Conservation (phyloP, 2,113 vertebrate genomes). For the Platysteira castanea region DNA sequence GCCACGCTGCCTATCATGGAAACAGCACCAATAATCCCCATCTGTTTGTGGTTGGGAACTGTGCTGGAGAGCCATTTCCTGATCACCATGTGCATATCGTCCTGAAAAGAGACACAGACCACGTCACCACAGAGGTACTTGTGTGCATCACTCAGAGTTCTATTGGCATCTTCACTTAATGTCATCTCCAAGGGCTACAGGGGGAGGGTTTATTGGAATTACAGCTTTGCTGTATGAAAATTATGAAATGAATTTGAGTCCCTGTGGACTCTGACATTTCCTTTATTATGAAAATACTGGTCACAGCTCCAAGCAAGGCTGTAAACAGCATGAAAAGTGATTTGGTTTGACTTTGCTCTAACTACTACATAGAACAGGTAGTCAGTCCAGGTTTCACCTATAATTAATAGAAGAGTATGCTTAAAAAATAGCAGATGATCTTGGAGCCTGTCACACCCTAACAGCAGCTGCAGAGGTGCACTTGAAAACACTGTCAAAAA, state of each 20-base stretch:
- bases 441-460: not conserved
- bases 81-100: conserved; percentile 95
- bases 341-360: not conserved
- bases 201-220: not conserved
- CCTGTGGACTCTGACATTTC: not conserved
- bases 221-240: not conserved
- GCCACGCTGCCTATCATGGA: conserved; percentile 88
- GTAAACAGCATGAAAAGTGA: not conserved
- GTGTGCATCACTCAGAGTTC: not conserved
- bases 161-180: not conserved
- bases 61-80: conserved; percentile 96
- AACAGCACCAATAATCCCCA: conserved; percentile 93
- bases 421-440: not conserved
- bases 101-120: conserved; percentile 67
- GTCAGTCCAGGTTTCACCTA: not conserved
- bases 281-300: not conserved
- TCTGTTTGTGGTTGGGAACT: conserved; percentile 87
- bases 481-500: not conserved
- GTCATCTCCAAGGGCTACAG: not conserved
- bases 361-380: not conserved
- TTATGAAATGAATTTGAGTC: not conserved
- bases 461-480: not conserved
- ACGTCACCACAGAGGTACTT: not conserved
- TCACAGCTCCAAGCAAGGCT: not conserved
- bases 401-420: not conserved